Evolutionary conservation across 2,888 invertebrate genomes (phyloP), one percentile per base, ranked within the genome.

Genomic region (Chironomus riparius): DNA sequence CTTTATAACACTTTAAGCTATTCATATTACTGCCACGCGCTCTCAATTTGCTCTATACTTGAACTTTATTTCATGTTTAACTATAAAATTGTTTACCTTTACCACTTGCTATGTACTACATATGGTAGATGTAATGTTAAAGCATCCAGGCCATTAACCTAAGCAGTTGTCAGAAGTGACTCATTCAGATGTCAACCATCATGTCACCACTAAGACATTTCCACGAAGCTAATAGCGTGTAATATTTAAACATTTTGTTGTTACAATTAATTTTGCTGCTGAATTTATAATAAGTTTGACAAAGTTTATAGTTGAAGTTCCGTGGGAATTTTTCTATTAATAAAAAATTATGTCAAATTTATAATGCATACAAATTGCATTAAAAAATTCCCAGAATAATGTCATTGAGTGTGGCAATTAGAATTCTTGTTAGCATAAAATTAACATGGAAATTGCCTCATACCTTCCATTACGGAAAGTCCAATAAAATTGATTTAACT

Each of bases 101-200:
- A 56, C 56, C 7, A 24, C 22, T 22, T 2, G 24, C 0, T 10
- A 24, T 21, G 28, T 24, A 10, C 18, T 21, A 13, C 12, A 22
- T n/a, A 21, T 13, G 21, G 24, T 68, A 13, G 22, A 24, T 68
- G n/a, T 21, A 68, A 68, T 21, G 28, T 68, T 21, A 24, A 21
- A 21, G 50, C 15, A 50, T 50, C 50, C 15, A 6, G 56, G 56
- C 56, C 56, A 56, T 7, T 56, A 56, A 56, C 65, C 65, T 65
- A 65, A 21, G 21, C n/a, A 56, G 50, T 71, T 71, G 71, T 71
- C 71, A 71, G 50, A 50, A 21, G 56, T 71, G 56, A 71, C 50
- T 71, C 71, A 71, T 71, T 71, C 71, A 71, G 56, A n/a, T 71
- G 71, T 71, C 71, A 50, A 38, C 28, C 13, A 48, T 47, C 50